Conservation (phyloP, 2,113 vertebrate genomes). For the Phalacrocorax carbo region DNA sequence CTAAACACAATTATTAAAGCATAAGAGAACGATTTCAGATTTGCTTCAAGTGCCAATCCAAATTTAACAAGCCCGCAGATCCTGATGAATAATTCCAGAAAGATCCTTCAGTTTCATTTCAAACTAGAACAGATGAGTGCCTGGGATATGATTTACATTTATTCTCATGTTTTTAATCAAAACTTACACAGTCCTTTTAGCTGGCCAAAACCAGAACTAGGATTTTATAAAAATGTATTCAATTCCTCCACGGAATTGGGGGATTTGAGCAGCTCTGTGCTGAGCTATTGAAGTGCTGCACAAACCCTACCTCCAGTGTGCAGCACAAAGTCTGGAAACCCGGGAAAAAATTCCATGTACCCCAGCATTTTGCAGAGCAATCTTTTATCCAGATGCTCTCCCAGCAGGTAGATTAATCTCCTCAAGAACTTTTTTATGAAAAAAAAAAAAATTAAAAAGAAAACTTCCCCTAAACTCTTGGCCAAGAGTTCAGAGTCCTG, state of each 20-base stretch:
- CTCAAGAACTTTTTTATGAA: background rate
- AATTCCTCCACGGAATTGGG: background rate
- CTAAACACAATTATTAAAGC: conserved; percentile 48
- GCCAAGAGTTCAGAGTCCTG: background rate
- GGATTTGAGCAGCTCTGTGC: background rate
- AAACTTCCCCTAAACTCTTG: background rate
- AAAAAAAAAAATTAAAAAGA: background rate
- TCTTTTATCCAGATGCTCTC: conserved; percentile 35
- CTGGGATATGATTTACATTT: conserved; percentile 47
- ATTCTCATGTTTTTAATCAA: conserved; percentile 60
- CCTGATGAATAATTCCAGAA: background rate
- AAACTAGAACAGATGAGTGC: conserved; percentile 32
- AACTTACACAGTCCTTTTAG: conserved; percentile 43
- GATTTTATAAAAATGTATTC: conserved; percentile 26
- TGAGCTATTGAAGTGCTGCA: background rate
- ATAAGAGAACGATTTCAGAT: conserved; percentile 44
- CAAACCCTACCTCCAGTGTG: background rate
- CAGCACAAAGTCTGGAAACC: background rate
- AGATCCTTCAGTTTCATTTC: conserved; percentile 43
- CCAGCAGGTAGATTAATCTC: background rate
- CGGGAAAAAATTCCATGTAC: background rate
- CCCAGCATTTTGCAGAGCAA: background rate
- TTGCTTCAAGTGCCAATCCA: conserved; percentile 33
- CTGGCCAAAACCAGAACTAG: conserved; percentile 51
- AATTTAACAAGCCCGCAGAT: conserved; percentile 46